These are phyloP conservation scores for Sipha flava DNA, from an alignment of 1,140 invertebrate species.

Conservation along the genomic window DNA sequence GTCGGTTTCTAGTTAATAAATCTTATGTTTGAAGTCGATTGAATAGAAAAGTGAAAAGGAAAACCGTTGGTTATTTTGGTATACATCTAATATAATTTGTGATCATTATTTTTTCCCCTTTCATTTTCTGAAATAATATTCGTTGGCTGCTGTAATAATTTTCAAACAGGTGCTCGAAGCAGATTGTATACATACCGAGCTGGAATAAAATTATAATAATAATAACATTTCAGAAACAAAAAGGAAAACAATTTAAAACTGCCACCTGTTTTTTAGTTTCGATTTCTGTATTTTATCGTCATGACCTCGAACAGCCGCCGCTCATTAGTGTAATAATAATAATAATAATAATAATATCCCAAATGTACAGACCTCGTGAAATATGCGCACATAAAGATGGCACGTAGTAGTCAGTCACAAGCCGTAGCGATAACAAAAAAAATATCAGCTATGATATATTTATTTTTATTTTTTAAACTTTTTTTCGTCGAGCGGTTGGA, in stretches of 20 bases:
- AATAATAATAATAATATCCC: not conserved
- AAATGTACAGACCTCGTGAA: too few relatives aligned
- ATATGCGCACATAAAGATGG: too few relatives aligned
- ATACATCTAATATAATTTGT: too few relatives aligned
- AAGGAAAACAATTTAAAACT: not conserved
- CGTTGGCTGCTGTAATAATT: not conserved
- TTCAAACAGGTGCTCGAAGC: not conserved
- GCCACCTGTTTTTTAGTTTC: not conserved
- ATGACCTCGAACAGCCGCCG: not conserved
- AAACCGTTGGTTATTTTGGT: too few relatives aligned
- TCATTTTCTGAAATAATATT: not conserved
- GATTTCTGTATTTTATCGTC: not conserved
- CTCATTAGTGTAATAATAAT: not conserved
- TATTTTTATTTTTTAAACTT: too few relatives aligned
- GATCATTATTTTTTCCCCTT: not conserved
- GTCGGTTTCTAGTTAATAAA: too few relatives aligned
- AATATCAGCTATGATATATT: too few relatives aligned
- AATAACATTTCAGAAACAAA: not conserved
- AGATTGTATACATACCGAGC: not conserved
- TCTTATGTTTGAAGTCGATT: too few relatives aligned
- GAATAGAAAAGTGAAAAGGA: too few relatives aligned
- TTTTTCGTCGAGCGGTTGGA: not conserved
- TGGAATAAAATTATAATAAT: not conserved
- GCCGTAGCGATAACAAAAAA: too few relatives aligned
- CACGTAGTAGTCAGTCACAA: too few relatives aligned